Conservation (phyloP, 2,797 vertebrate species). For the Premnoplex brunnescens region DNA sequence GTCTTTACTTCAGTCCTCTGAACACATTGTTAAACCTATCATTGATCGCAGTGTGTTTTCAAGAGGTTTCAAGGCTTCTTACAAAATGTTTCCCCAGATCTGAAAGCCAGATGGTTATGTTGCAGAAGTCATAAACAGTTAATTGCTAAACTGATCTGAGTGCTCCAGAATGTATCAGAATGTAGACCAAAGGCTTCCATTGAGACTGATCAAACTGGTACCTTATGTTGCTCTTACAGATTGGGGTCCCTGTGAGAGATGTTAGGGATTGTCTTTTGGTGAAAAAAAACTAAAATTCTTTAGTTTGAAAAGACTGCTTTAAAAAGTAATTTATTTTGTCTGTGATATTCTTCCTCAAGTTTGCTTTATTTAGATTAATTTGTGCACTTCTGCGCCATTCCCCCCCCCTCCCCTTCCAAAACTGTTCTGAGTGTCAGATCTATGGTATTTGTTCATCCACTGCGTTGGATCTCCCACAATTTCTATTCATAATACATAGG, state of each 20-base stretch:
- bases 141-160: conserved; percentile 45
- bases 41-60: not conserved
- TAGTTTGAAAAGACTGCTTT: not conserved
- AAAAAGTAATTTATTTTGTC: not conserved
- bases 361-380: not conserved
- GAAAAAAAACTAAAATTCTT: not conserved
- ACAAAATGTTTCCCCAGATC: conserved; percentile 1
- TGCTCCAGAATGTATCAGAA: not conserved
- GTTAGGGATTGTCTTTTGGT: not conserved
- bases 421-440: not conserved
- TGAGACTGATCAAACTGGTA: not conserved
- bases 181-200: not conserved
- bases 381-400: not conserved
- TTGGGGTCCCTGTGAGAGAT: not conserved
- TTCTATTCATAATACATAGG: not conserved
- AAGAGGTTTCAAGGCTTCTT: conserved; percentile 10
- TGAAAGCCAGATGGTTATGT: conserved; percentile 29
- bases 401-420: fast-evolving
- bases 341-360: not conserved
- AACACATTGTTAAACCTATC: not conserved
- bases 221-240: not conserved
- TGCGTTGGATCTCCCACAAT: not conserved
- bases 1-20: not conserved
- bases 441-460: not conserved
- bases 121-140: conserved; percentile 40